Base-by-base conservation (phyloP, 2,888 invertebrate species). In the Ectemnius cavifrons region DNA sequence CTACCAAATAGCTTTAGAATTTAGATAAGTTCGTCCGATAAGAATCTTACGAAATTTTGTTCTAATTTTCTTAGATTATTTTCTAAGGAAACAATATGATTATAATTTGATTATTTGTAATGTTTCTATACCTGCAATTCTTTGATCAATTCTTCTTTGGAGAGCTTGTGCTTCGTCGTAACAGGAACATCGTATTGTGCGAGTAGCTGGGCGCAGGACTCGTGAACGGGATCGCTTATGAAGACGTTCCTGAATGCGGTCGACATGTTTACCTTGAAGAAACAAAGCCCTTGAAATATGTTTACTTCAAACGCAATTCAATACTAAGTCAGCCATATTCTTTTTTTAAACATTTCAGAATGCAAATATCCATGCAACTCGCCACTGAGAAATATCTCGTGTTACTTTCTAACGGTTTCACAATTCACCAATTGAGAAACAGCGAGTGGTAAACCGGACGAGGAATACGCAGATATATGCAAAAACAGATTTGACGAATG, bases 211-310 rank as follows among this genome's bases (percentile, higher is more conserved):
- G 95, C 94, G 91, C 99, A 99, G 80, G 95, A 94, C 20, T 94
- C 92, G 88, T 98, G 98, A 2, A 99, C 97, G 45, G 97, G 97
- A 91, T 99, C 99, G 84, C 97, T 97, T 81, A 99, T 95, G 71
- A 99, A 92, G 71, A 99, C 98, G 79, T 94, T 95, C 87, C 94
- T 94, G 70, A 98, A 73, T 69, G 79, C 83, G 69, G 88, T 79
- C 14, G 89, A 81, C 91, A 91, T 91, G 74, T 71, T 86, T 78
- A 74, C 83, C 75, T 84, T 80, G 76, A 83, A 77, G 63, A 75
- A 73, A 37, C 8, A 4, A 11, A 57, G 23, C 13, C 58, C 65
- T 66, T 65, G 63, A 67, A 58, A 60, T 27, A 47, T 67, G 59
- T 73, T 78, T 67, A 77, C 16, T 4, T 2, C n/a, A 37, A 11